A percentile compares a stretch with the other conserved stretches of the same genome.
These are phyloP conservation scores for Solea senegalensis DNA, from an alignment of 2,113 vertebrate species.

Conservation along the genomic window DNA sequence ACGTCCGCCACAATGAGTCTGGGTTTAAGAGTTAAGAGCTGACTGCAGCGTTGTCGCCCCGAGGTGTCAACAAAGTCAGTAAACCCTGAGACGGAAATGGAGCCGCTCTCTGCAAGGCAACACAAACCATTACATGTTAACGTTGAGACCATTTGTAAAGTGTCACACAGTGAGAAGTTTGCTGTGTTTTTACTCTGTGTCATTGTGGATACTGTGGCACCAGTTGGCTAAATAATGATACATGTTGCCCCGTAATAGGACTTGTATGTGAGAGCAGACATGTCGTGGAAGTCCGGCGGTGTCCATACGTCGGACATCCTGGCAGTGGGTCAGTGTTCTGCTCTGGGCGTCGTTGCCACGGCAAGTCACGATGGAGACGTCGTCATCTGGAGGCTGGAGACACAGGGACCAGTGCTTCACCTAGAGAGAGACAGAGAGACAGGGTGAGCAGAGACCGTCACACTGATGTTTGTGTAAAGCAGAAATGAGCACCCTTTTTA, in stretches of 20 bases:
- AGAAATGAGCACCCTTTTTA: background rate
- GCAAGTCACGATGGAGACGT: slow-evolving; percentile 70
- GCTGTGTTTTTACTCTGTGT: background rate
- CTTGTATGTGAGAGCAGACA: slow-evolving; percentile 44
- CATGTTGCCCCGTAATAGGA: slow-evolving; percentile 34
- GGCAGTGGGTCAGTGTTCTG: slow-evolving; percentile 47
- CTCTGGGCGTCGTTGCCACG: slow-evolving; percentile 62
- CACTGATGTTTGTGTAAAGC: background rate
- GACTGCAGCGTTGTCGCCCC: slow-evolving; percentile 18
- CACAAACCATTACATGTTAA: slow-evolving; percentile 24
- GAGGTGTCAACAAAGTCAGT: slow-evolving; percentile 40
- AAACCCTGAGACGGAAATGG: slow-evolving; percentile 24
- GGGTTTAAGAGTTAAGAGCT: slow-evolving; percentile 19
- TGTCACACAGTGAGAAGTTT: slow-evolving; percentile 12
- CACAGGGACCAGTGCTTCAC: slow-evolving; percentile 41
- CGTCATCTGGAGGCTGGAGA: slow-evolving; percentile 64
- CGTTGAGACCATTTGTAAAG: slow-evolving; percentile 28
- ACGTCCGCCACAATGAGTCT: slow-evolving; percentile 7
- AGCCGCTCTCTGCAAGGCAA: slow-evolving; percentile 25
- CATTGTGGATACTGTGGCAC: no score
- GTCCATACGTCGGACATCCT: slow-evolving; percentile 59
- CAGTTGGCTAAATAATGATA: no score
- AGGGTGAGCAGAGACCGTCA: slow-evolving; percentile 20
- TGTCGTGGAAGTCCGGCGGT: slow-evolving; percentile 59
- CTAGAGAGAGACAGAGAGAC: slow-evolving; percentile 18